These are phyloP conservation scores for Oikopleura dioica DNA, from an alignment of 23 tunicate genomes.

Conservation along the genomic window DNA sequence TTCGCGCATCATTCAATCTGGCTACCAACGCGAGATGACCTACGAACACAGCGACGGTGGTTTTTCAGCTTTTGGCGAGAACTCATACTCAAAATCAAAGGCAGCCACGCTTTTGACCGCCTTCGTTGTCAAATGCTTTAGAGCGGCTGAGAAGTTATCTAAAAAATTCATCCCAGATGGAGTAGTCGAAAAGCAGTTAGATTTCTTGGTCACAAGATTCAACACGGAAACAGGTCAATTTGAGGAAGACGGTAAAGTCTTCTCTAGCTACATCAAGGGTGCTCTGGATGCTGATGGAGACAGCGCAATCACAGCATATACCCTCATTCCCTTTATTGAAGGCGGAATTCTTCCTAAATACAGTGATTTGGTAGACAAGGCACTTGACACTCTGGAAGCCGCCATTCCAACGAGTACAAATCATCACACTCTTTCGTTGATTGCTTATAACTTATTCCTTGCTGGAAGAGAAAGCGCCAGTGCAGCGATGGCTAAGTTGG, in stretches of 20 bases:
- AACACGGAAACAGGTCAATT: background rate
- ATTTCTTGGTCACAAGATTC: background rate
- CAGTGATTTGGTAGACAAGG: background rate
- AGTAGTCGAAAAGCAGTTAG: background rate
- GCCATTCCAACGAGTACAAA: background rate
- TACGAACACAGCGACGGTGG: background rate
- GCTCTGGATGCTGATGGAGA: background rate
- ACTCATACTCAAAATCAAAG: background rate
- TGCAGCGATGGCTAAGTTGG: background rate
- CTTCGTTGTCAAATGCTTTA: background rate
- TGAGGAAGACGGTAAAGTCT: background rate
- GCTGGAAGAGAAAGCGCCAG: background rate
- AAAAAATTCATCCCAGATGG: background rate
- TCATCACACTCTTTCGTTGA: too few relatives aligned
- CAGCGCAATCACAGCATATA: background rate
- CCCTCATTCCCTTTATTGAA: slow-evolving; percentile 1
- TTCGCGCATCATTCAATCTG: background rate
- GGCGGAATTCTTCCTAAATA: background rate
- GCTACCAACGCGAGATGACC: background rate
- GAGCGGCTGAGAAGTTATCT: background rate
- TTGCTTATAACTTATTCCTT: too few relatives aligned
- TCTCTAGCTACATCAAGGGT: background rate
- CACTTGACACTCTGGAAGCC: background rate
- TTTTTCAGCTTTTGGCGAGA: background rate
- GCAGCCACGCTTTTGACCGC: background rate